These are phyloP conservation scores for Scaptodrosophila lebanonensis DNA, from an alignment of 1,140 invertebrate genomes.

Conservation along the genomic window DNA sequence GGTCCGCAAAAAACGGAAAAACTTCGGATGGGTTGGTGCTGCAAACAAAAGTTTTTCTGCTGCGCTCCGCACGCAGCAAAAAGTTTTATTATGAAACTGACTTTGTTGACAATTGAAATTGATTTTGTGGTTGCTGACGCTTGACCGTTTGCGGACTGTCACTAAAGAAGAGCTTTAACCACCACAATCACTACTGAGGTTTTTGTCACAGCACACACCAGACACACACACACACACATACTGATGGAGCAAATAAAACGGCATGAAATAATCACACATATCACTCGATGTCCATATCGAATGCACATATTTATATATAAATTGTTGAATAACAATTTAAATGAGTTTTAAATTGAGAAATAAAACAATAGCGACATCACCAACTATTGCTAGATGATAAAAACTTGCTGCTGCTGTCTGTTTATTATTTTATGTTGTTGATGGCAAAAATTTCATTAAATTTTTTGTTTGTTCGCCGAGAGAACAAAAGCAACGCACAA, in stretches of 20 bases:
- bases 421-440: no score
- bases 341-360: slow-evolving; percentile 53
- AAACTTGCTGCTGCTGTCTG: no score
- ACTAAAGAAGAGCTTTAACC: no score
- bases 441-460: slow-evolving; percentile 52
- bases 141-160: slow-evolving; percentile 8
- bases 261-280: slow-evolving; percentile 62
- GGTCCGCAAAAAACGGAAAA: slow-evolving; percentile 40
- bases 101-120: slow-evolving; percentile 75
- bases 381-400: no score
- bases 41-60: slow-evolving; percentile 43
- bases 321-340: slow-evolving; percentile 36
- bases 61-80: slow-evolving; percentile 56
- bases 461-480: slow-evolving; percentile 34
- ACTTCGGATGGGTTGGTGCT: slow-evolving; percentile 50
- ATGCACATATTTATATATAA: slow-evolving; percentile 20
- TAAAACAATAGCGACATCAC: background rate
- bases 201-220: no score
- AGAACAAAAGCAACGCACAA: slow-evolving; percentile 9
- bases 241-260: no score
- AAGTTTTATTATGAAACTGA: slow-evolving; percentile 72
- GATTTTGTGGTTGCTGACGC: slow-evolving; percentile 54
- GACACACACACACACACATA: no score
- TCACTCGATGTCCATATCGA: slow-evolving; percentile 18
- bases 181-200: no score